Conservation (phyloP, 2,888 invertebrate species). For the Parascotia fuliginaria region DNA sequence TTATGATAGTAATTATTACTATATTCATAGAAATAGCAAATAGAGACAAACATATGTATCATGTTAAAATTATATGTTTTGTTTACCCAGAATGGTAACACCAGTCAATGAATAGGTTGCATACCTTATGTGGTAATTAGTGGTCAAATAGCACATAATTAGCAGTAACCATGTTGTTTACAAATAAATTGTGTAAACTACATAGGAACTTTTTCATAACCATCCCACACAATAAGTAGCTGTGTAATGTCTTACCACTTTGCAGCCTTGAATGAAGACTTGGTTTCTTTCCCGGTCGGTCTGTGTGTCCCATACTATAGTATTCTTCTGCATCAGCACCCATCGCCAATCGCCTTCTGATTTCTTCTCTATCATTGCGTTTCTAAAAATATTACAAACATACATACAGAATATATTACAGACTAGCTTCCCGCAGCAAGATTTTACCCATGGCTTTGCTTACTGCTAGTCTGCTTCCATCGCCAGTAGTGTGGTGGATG, state of each 20-base stretch:
- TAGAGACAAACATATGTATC: too few relatives aligned
- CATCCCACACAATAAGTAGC: constrained; percentile 1
- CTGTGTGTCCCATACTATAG: constrained; percentile 85
- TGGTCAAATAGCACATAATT: constrained; percentile 13
- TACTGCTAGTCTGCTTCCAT: too few relatives aligned
- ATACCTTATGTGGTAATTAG: constrained; percentile 5
- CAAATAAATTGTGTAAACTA: constrained; percentile 5
- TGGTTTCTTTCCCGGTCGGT: constrained; percentile 92
- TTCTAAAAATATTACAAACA: constrained; percentile 91
- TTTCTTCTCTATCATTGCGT: constrained; percentile 96
- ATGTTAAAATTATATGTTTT: background rate
- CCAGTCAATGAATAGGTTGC: background rate
- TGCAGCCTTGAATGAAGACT: constrained; percentile 95
- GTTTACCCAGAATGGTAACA: background rate
- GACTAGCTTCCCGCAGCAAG: too few relatives aligned
- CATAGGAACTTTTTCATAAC: constrained; percentile 7
- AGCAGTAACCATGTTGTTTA: constrained; percentile 12
- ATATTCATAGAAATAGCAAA: too few relatives aligned
- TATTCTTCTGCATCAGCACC: constrained; percentile 92
- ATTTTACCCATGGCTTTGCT: too few relatives aligned
- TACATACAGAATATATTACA: too few relatives aligned
- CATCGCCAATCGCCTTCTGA: constrained; percentile 94
- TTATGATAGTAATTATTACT: too few relatives aligned
- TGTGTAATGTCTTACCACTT: constrained; percentile 87
- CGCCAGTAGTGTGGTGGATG: too few relatives aligned